These are phyloP conservation scores for Ictidomys tridecemlineatus DNA, from an alignment of 2,113 vertebrate genomes.

Conservation along the genomic window DNA sequence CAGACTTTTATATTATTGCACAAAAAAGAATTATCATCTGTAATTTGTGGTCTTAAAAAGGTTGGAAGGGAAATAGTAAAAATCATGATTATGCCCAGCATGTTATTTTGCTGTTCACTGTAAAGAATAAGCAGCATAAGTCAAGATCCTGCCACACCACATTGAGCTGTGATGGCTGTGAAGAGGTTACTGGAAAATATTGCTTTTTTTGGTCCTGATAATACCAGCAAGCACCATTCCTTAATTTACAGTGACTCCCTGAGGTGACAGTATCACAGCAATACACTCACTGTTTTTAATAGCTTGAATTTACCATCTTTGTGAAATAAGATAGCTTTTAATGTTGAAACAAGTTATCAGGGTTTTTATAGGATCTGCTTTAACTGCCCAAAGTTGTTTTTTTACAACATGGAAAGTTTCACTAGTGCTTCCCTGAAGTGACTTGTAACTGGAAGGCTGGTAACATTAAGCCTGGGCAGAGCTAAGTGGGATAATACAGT, in stretches of 20 bases:
- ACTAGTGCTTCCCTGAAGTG: background rate
- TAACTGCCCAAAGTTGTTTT: background rate
- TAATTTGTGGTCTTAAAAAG: background rate
- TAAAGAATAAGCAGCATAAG: background rate
- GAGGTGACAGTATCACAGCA: background rate
- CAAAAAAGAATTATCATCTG: background rate
- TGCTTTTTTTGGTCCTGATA: background rate
- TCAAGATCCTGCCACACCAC: background rate
- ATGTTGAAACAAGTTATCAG: constrained; percentile 5
- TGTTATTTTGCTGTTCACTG: background rate
- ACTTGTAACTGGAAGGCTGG: background rate
- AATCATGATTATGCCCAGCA: background rate
- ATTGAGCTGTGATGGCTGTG: background rate
- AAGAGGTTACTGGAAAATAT: background rate
- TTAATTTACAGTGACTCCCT: constrained; percentile 35
- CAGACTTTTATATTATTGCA: background rate
- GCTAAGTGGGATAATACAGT: background rate
- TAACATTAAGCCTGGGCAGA: background rate
- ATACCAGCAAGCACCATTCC: background rate
- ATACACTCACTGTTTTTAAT: background rate
- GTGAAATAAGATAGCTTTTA: background rate
- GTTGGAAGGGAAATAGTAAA: background rate
- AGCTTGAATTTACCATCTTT: constrained; percentile 43
- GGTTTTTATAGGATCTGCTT: background rate
- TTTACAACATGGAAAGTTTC: background rate